Evolutionary conservation across 2,113 vertebrate species (phyloP).

Genomic region (Microcebus jonahi): DNA sequence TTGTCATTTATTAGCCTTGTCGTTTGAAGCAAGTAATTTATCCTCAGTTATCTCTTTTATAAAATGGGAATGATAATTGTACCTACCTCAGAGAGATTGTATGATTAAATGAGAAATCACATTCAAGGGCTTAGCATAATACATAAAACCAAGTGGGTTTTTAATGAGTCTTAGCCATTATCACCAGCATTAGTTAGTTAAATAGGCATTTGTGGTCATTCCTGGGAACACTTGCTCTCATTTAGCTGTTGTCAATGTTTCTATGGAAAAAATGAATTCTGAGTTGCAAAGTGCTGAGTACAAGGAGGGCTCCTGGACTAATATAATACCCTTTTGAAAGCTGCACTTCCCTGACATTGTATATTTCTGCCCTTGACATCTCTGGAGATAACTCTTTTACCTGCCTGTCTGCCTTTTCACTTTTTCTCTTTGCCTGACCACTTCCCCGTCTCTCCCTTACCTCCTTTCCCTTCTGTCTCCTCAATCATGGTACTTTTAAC

Average conservation of each 20-base stretch:
- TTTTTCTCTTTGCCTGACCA: neutral
- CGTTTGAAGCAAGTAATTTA: neutral
- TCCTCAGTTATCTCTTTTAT: neutral
- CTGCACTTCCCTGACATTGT: neutral
- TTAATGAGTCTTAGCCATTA: neutral
- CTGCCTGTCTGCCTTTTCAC: neutral
- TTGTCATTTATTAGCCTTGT: neutral
- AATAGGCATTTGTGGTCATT: neutral
- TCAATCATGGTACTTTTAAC: conserved; percentile 26
- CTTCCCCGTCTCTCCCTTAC: neutral
- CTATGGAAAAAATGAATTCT: neutral
- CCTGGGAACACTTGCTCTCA: neutral
- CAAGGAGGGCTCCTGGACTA: neutral
- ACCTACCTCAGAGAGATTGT: neutral
- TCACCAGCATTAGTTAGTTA: neutral
- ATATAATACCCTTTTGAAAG: neutral
- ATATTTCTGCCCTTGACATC: neutral
- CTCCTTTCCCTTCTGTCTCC: neutral
- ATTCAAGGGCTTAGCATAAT: neutral
- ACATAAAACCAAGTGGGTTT: neutral
- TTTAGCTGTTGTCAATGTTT: neutral
- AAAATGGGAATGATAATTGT: neutral
- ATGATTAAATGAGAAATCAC: neutral
- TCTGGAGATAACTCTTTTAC: neutral
- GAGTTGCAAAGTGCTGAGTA: neutral